Percentiles rank a stretch among this genome's conserved stretches.
These are phyloP conservation scores for Agrilus cyanescens DNA, from an alignment of 2,888 invertebrate species.

Conservation along the genomic window DNA sequence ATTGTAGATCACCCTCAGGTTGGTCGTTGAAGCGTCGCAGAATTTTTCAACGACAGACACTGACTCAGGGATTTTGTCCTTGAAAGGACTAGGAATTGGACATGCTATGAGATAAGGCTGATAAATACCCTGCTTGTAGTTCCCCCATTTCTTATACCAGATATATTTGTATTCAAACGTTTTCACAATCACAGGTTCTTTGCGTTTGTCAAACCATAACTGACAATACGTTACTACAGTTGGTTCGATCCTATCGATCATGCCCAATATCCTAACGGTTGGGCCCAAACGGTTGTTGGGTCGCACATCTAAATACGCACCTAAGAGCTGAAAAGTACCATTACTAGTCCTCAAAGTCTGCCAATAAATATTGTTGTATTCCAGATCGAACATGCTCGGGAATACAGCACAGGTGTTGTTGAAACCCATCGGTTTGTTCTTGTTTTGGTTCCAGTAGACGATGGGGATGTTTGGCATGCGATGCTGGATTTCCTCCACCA, in stretches of 20 bases:
- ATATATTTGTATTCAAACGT: slow-evolving; percentile 86
- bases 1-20: slow-evolving; percentile 70
- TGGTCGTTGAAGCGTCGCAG: slow-evolving; percentile 78
- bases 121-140: slow-evolving; percentile 81
- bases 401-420: slow-evolving; percentile 72
- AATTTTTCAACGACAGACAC: slow-evolving; percentile 76
- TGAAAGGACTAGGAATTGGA: slow-evolving; percentile 66
- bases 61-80: slow-evolving; percentile 62
- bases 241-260: slow-evolving; percentile 84
- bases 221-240: slow-evolving; percentile 73
- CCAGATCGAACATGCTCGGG: slow-evolving; percentile 79
- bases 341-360: slow-evolving; percentile 71
- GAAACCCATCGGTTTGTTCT: slow-evolving; percentile 57
- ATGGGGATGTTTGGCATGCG: slow-evolving; percentile 75
- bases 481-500: slow-evolving; percentile 66
- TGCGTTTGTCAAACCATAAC: slow-evolving; percentile 78
- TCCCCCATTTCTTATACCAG: slow-evolving; percentile 91
- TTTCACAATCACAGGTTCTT: slow-evolving; percentile 68
- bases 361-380: slow-evolving; percentile 91
- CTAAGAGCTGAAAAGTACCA: slow-evolving; percentile 83
- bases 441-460: slow-evolving; percentile 73
- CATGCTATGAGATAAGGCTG: slow-evolving; percentile 87
- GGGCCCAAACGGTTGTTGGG: slow-evolving; percentile 68
- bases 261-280: slow-evolving; percentile 66
- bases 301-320: slow-evolving; percentile 79